These are phyloP conservation scores for Pan troglodytes DNA, from an alignment of 2,113 vertebrate genomes.

Conservation along the genomic window NHGRI_mPanTro3-v2.1_pri NC_072402.2:24041501-24042000, in stretches of 20 bases:
- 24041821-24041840: background rate
- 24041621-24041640: background rate
- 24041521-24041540: background rate
- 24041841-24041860: no score
- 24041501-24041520: background rate
- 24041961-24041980: no score
- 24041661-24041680: background rate
- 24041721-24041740: background rate
- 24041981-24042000: no score
- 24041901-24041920: no score
- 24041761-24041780: background rate
- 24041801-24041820: background rate
- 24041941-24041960: no score
- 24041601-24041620: background rate
- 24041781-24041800: background rate
- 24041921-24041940: no score
- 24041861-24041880: no score
- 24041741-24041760: background rate
- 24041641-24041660: background rate
- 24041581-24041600: background rate
- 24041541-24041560: background rate
- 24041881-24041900: no score
- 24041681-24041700: background rate
- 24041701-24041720: background rate
- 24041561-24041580: background rate